Conservation (phyloP, 2,888 invertebrate genomes). For the Hirudinaria manillensis region DNA sequence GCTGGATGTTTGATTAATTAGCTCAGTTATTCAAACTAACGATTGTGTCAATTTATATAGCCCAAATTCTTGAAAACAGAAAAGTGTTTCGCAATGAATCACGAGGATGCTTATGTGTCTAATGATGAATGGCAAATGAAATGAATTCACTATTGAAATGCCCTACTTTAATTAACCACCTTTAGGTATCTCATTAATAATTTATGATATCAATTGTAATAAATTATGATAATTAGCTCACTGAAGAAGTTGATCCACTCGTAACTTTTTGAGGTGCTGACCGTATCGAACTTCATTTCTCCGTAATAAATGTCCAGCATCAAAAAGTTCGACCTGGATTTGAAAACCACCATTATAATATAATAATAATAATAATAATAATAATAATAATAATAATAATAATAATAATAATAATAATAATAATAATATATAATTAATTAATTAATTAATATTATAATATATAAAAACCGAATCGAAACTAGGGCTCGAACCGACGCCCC, state of each 20-base stretch:
- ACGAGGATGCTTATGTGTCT: too few relatives aligned
- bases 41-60: background rate
- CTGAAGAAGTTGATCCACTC: slow-evolving; percentile 36
- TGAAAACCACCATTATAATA: background rate
- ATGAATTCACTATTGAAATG: too few relatives aligned
- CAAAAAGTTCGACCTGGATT: slow-evolving; percentile 36
- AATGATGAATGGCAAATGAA: too few relatives aligned
- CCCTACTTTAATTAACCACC: too few relatives aligned
- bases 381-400: background rate
- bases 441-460: background rate
- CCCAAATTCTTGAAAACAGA: too few relatives aligned
- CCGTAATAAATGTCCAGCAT: slow-evolving; percentile 36
- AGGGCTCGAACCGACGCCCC: too few relatives aligned
- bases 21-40: background rate
- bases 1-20: too few relatives aligned
- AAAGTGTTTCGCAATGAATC: too few relatives aligned
- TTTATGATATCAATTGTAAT: too few relatives aligned
- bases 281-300: slow-evolving; percentile 35
- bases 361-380: background rate
- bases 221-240: slow-evolving; percentile 20
- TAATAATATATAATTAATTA: background rate
- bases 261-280: slow-evolving; percentile 32
- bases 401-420: background rate
- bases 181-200: too few relatives aligned
- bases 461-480: background rate